These are phyloP conservation scores for Cololabis saira DNA, from an alignment of 2,113 vertebrate species.

Conservation along the genomic window DNA sequence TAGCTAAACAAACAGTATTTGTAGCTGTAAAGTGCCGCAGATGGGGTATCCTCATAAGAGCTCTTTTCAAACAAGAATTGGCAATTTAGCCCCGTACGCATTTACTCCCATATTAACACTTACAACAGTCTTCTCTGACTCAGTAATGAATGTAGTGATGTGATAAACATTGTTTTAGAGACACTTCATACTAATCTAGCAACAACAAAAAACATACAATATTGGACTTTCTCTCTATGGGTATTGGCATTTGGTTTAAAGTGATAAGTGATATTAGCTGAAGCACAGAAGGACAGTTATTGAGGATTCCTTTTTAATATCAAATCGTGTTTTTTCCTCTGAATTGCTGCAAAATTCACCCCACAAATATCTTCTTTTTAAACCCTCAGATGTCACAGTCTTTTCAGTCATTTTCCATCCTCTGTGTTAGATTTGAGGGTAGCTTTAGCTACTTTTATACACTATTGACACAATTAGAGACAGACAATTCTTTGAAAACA, in stretches of 20 bases:
- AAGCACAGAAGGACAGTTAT: background rate
- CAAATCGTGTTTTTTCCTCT: background rate
- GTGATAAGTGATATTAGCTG: background rate
- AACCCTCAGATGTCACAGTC: background rate
- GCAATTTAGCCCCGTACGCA: background rate
- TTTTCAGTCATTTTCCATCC: background rate
- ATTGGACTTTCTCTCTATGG: too few relatives aligned
- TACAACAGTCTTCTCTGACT: slow-evolving; percentile 44
- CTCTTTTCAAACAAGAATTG: background rate
- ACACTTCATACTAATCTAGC: background rate
- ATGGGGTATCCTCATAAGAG: background rate
- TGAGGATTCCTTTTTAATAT: too few relatives aligned
- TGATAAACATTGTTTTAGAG: slow-evolving; percentile 17
- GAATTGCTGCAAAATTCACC: too few relatives aligned
- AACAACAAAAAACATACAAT: slow-evolving; percentile 1
- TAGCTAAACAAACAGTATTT: background rate
- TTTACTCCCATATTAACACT: slow-evolving; percentile 22
- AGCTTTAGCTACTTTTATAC: background rate
- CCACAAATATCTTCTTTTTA: background rate
- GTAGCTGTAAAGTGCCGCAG: background rate
- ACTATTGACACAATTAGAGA: too few relatives aligned
- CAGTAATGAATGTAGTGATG: slow-evolving; percentile 30
- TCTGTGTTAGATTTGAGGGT: background rate
- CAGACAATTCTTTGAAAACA: too few relatives aligned
- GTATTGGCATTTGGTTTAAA: too few relatives aligned